phyloP scores from a whole-genome alignment of 2,113 vertebrate species.

The Anthoscopus minutus region DNA sequence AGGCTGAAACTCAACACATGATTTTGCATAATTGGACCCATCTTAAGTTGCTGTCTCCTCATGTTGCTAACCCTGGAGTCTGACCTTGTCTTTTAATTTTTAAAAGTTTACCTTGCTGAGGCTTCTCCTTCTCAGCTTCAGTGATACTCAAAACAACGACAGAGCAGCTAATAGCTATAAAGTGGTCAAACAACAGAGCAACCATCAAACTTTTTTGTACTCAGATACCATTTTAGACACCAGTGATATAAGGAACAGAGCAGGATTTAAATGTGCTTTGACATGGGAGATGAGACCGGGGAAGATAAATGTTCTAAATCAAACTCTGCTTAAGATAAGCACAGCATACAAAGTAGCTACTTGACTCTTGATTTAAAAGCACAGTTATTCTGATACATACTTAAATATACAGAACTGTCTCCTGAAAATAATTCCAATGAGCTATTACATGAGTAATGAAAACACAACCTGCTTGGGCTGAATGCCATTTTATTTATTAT shows the following conservation, averaged over 20 bases:
- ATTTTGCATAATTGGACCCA: slow-evolving; percentile 8
- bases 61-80: not conserved
- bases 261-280: slow-evolving; percentile 36
- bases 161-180: not conserved
- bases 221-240: not conserved
- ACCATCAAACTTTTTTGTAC: not conserved
- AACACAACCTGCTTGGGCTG: not conserved
- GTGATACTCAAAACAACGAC: not conserved
- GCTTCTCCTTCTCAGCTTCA: not conserved
- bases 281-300: not conserved
- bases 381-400: not conserved
- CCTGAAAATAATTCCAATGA: slow-evolving; percentile 17
- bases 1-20: slow-evolving; percentile 23
- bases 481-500: not conserved
- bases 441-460: not conserved
- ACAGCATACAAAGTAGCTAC: slow-evolving; percentile 35
- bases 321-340: slow-evolving; percentile 49
- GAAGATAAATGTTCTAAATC: slow-evolving; percentile 61
- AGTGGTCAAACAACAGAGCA: not conserved
- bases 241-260: not conserved
- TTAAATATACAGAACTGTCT: not conserved
- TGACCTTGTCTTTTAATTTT: slow-evolving; percentile 46
- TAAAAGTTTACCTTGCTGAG: slow-evolving; percentile 24
- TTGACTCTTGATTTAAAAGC: slow-evolving; percentile 42
- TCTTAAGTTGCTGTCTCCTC: slow-evolving; percentile 24